phyloP scores from a whole-genome alignment of 2,113 vertebrate species.

The Uria lomvia region DNA sequence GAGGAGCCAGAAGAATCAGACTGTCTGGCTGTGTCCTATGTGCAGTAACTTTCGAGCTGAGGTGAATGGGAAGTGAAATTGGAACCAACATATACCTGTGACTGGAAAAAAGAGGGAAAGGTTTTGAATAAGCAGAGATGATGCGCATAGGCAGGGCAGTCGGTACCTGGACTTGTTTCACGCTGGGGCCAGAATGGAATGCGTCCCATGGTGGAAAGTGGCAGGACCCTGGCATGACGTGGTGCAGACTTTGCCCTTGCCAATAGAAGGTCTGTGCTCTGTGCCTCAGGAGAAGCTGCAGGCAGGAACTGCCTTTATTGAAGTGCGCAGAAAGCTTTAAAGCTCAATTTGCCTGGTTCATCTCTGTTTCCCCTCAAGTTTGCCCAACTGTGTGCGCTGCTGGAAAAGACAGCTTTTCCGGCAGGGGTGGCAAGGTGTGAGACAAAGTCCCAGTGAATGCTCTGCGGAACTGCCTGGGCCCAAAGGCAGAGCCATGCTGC shows the following conservation, averaged over 20 bases:
- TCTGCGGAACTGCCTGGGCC: neutral
- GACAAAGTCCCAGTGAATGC: neutral
- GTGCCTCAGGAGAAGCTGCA: neutral
- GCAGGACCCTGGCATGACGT: neutral
- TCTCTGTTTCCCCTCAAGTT: neutral
- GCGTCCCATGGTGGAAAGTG: neutral
- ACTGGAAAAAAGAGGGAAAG: neutral
- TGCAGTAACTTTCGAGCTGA: slow-evolving; percentile 50
- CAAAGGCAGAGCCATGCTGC: neutral
- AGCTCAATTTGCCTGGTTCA: neutral
- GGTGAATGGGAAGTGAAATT: neutral
- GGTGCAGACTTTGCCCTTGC: neutral
- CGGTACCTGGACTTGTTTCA: neutral
- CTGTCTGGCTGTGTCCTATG: slow-evolving; percentile 4
- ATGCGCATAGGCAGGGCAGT: neutral
- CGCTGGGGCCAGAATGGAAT: neutral
- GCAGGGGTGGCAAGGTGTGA: neutral
- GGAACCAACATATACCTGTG: neutral
- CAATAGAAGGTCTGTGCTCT: neutral
- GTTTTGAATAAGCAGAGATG: neutral
- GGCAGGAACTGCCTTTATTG: neutral
- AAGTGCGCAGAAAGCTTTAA: neutral
- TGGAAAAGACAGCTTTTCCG: neutral
- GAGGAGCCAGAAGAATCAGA: slow-evolving; percentile 30
- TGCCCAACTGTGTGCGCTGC: neutral